A percentile compares a stretch with the other conserved stretches of the same genome.
phyloP scores from a whole-genome alignment of 2,113 vertebrate genomes.

The Hemicordylus capensis region DNA sequence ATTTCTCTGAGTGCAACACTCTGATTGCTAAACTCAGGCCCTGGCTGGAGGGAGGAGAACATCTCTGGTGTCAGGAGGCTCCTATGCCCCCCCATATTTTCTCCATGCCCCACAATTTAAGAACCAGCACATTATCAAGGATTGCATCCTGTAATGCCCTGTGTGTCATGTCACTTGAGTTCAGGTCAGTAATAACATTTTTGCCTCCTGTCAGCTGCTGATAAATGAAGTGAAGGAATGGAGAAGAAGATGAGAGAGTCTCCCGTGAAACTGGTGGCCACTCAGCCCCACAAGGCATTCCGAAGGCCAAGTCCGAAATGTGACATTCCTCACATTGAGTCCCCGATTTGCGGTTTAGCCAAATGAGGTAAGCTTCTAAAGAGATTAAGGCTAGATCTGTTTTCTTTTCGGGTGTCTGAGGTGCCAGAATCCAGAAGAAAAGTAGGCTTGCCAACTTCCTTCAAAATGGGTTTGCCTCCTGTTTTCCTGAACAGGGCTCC shows the following conservation, averaged over 20 bases:
- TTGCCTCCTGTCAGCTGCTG: neutral
- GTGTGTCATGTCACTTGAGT: neutral
- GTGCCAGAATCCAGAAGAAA: neutral
- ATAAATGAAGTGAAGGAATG: neutral
- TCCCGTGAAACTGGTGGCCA: neutral
- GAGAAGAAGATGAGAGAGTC: neutral
- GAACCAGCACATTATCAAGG: neutral
- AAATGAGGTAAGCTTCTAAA: slow-evolving; percentile 1
- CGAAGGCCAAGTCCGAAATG: neutral
- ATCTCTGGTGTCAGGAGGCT: neutral
- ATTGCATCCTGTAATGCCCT: neutral
- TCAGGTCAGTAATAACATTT: neutral
- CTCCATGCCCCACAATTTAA: too few species aligned
- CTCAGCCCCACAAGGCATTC: neutral
- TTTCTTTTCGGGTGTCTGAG: neutral
- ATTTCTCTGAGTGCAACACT: too few species aligned
- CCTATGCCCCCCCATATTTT: too few species aligned
- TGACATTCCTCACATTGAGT: slow-evolving; percentile 1
- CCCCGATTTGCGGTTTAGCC: slow-evolving; percentile 5
- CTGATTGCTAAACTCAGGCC: too few species aligned
- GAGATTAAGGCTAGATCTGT: neutral
- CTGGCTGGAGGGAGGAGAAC: neutral
- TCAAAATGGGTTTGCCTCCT: too few species aligned
- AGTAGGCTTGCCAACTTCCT: neutral
- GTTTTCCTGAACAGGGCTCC: neutral